phyloP scores from a whole-genome alignment of 35 echinoderm and acorn worm species.

The Lytechinus variegatus region DNA sequence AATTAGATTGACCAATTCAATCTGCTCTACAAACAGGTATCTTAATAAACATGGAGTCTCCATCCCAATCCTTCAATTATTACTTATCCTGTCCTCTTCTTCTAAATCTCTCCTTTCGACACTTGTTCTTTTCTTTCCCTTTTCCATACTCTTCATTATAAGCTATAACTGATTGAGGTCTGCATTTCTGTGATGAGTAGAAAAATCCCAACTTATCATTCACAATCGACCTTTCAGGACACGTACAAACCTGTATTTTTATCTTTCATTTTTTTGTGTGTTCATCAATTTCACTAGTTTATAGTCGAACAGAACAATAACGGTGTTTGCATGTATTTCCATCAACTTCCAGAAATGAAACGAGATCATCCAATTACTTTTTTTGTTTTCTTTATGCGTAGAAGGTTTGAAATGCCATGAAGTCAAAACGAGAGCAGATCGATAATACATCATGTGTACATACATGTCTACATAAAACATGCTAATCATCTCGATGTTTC shows the following conservation, averaged over 20 bases:
- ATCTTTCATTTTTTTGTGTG: too few relatives aligned
- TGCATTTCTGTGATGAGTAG: too few relatives aligned
- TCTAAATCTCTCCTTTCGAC: background rate
- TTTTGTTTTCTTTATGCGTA: background rate
- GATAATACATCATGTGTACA: background rate
- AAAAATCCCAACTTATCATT: background rate
- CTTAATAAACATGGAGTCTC: background rate
- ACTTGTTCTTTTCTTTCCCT: background rate
- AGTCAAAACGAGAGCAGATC: background rate
- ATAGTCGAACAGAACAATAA: background rate
- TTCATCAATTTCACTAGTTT: background rate
- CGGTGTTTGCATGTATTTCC: too few relatives aligned
- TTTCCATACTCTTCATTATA: background rate
- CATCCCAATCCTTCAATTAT: background rate
- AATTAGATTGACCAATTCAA: background rate
- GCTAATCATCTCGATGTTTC: background rate
- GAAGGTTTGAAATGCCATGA: background rate
- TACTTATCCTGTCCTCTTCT: background rate
- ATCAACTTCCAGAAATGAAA: too few relatives aligned
- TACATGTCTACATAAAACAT: background rate
- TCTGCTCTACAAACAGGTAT: background rate
- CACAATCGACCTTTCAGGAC: too few relatives aligned
- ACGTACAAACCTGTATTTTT: too few relatives aligned
- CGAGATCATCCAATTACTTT: too few relatives aligned
- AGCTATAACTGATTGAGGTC: too few relatives aligned